A percentile compares a stretch with the other conserved stretches of the same genome.
Conservation (phyloP, 2,888 invertebrate genomes). For the Cotesia congregata region DNA sequence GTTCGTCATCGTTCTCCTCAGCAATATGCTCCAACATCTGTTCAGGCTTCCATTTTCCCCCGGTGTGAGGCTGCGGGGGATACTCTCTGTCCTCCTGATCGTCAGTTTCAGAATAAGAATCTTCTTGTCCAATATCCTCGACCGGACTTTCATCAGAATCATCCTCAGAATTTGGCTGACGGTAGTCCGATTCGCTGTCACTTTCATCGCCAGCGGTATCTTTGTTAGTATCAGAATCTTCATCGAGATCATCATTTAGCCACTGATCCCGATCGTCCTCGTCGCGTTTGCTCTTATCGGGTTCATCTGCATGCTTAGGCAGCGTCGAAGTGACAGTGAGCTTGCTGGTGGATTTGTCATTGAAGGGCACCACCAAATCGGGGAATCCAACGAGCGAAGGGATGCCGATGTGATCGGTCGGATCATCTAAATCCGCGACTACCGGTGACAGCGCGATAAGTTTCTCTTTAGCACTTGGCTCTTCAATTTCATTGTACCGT, state of each 20-base stretch:
- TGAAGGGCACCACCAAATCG: conserved; percentile 63
- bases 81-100: conserved; percentile 69
- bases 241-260: conserved; percentile 58
- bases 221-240: conserved; percentile 59
- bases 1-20: conserved; percentile 67
- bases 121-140: conserved; percentile 72
- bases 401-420: conserved; percentile 64
- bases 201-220: conserved; percentile 37
- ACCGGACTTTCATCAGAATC: conserved; percentile 64
- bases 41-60: conserved; percentile 83
- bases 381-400: conserved; percentile 67
- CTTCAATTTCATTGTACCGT: conserved; percentile 53
- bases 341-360: conserved; percentile 38
- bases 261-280: conserved; percentile 60
- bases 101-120: conserved; percentile 72
- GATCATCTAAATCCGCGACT: conserved; percentile 62
- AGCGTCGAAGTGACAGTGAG: conserved; percentile 33
- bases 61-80: conserved; percentile 75
- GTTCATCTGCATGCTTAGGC: conserved; percentile 39
- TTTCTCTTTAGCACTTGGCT: conserved; percentile 54
- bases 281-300: conserved; percentile 53
- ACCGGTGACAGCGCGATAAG: conserved; percentile 60
- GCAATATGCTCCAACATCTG: conserved; percentile 57
- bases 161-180: conserved; percentile 61
- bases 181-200: conserved; percentile 56